Percentiles rank a stretch among this genome's conserved stretches.
phyloP scores from a whole-genome alignment of 2,113 vertebrate genomes.

The Ictidomys tridecemlineatus region DNA sequence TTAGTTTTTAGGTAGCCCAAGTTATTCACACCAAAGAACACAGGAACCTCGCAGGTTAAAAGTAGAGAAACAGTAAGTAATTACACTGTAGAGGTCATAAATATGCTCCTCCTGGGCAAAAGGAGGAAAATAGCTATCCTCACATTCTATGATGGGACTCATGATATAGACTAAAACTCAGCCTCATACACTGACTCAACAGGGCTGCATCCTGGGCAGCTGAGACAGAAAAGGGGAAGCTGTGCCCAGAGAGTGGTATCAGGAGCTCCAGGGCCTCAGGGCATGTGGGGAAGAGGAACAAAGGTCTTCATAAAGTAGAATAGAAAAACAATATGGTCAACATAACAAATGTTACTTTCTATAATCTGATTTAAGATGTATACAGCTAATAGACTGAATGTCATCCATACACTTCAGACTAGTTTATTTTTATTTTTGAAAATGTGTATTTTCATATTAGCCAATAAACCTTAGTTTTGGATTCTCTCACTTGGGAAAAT shows the following conservation, averaged over 20 bases:
- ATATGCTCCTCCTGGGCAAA: not conserved
- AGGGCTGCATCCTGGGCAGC: not conserved
- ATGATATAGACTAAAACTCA: not conserved
- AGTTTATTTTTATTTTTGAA: not conserved
- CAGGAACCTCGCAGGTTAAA: not conserved
- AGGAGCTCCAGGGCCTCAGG: not conserved
- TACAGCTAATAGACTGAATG: not conserved
- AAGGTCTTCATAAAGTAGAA: not conserved
- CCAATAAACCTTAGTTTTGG: not conserved
- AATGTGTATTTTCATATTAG: not conserved
- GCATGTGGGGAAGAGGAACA: fast-evolving
- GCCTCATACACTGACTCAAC: fast-evolving
- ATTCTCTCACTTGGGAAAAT: not conserved
- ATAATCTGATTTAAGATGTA: not conserved
- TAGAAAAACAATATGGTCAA: not conserved
- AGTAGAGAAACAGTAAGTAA: not conserved
- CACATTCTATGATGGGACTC: fast-evolving
- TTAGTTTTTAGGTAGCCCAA: not conserved
- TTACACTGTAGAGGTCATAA: not conserved
- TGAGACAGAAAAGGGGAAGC: fast-evolving
- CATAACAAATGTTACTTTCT: not conserved
- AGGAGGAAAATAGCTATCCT: not conserved
- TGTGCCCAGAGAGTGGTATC: not conserved
- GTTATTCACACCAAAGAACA: not conserved
- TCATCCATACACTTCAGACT: not conserved